These are phyloP conservation scores for Bubo bubo DNA, from an alignment of 2,113 vertebrate genomes.

Conservation along the genomic window DNA sequence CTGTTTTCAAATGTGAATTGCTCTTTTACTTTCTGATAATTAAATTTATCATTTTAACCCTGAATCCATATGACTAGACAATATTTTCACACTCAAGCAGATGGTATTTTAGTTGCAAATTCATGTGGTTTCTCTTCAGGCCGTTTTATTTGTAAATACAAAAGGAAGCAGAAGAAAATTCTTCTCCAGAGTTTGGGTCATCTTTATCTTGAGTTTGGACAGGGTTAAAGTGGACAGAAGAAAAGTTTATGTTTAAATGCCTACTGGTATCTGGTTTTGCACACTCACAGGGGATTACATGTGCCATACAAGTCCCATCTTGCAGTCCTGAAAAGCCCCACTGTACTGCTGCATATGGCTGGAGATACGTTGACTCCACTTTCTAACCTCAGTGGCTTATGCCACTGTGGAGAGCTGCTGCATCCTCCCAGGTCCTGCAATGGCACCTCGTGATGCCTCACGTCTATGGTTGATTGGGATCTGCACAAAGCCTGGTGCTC, in stretches of 20 bases:
- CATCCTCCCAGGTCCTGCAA: neutral
- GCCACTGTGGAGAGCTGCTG: accelerated
- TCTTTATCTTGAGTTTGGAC: neutral
- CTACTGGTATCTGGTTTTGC: accelerated
- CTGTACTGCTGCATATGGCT: accelerated
- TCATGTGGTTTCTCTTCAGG: neutral
- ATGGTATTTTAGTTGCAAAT: constrained; percentile 2
- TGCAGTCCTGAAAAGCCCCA: neutral
- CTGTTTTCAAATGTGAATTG: neutral
- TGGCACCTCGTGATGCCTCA: neutral
- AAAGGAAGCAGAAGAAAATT: neutral
- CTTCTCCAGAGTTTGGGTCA: neutral
- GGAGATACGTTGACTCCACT: neutral
- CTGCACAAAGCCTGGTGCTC: neutral
- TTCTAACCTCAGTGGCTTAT: neutral
- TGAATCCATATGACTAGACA: neutral
- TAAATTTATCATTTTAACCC: neutral
- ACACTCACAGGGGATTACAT: neutral
- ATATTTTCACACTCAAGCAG: neutral
- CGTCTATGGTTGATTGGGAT: accelerated
- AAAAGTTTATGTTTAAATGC: neutral
- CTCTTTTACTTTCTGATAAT: constrained; percentile 28
- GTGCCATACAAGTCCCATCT: accelerated
- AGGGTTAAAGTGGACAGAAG: neutral
- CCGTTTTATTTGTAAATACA: neutral